Percentiles rank a stretch among this genome's conserved stretches.
Conservation (phyloP, 2,113 vertebrate genomes). For the Indicator maculatus region DNA sequence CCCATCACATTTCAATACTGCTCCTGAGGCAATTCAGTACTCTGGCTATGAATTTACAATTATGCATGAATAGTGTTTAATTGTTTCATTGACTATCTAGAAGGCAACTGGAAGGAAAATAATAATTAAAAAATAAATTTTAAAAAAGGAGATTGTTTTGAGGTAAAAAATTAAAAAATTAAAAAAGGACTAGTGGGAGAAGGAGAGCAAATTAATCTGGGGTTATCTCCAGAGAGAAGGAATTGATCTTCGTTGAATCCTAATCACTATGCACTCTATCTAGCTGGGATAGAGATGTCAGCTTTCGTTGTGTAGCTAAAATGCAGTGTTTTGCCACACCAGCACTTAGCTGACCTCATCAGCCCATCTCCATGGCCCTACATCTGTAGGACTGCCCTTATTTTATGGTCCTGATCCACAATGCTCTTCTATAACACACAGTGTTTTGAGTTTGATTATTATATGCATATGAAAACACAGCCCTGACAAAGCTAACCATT, state of each 20-base stretch:
- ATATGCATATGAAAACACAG: background rate
- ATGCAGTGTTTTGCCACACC: background rate
- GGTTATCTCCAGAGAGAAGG: background rate
- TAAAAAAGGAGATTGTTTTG: background rate
- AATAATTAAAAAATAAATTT: background rate
- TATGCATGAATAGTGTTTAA: background rate
- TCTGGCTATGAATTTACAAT: background rate
- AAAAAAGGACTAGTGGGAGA: background rate
- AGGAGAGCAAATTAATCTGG: background rate
- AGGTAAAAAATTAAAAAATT: too few species aligned
- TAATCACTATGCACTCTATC: background rate
- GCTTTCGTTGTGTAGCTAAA: background rate
- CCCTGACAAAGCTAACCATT: background rate
- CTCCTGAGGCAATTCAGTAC: background rate
- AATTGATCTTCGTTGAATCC: conserved; percentile 4
- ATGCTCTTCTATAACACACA: background rate
- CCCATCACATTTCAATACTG: background rate
- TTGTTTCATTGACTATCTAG: background rate
- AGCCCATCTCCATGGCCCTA: background rate
- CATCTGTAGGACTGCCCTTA: too few species aligned
- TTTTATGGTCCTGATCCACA: too few species aligned
- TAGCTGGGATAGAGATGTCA: background rate
- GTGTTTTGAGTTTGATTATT: background rate
- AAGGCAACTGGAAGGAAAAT: background rate
- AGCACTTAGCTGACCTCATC: background rate